These are phyloP conservation scores for Acanthiza pusilla DNA, from an alignment of 2,797 vertebrate species.

Conservation along the genomic window DNA sequence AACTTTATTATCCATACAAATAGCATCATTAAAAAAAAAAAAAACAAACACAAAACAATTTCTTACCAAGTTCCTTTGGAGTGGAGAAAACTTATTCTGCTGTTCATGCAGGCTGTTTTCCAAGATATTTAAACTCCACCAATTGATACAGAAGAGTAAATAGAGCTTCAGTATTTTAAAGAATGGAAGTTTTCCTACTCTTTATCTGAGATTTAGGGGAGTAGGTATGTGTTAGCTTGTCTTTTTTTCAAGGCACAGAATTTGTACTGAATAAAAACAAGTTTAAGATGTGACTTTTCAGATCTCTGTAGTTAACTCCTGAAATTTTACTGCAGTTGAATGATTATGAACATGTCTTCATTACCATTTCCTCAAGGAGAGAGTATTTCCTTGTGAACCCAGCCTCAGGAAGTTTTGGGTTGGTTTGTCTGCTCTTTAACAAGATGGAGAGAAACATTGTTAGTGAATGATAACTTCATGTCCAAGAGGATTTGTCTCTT, in stretches of 20 bases:
- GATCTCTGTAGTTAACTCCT: not conserved
- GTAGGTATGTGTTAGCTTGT: not conserved
- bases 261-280: not conserved
- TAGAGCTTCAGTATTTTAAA: not conserved
- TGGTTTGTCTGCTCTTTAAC: not conserved
- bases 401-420: not conserved
- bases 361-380: not conserved
- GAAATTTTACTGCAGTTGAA: not conserved
- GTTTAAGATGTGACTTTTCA: not conserved
- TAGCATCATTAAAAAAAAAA: not conserved
- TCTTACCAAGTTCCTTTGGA: not conserved
- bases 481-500: not conserved
- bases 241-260: not conserved
- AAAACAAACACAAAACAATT: not conserved
- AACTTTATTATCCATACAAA: not conserved
- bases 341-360: not conserved
- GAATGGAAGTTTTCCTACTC: not conserved
- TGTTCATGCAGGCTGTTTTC: not conserved
- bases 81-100: not conserved
- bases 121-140: not conserved
- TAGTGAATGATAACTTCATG: not conserved
- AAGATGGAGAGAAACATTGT: not conserved
- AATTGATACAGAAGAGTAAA: not conserved
- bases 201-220: not conserved
- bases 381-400: not conserved